These are phyloP conservation scores for Scolopax rusticola DNA, from an alignment of 2,797 vertebrate species.

Conservation along the genomic window DNA sequence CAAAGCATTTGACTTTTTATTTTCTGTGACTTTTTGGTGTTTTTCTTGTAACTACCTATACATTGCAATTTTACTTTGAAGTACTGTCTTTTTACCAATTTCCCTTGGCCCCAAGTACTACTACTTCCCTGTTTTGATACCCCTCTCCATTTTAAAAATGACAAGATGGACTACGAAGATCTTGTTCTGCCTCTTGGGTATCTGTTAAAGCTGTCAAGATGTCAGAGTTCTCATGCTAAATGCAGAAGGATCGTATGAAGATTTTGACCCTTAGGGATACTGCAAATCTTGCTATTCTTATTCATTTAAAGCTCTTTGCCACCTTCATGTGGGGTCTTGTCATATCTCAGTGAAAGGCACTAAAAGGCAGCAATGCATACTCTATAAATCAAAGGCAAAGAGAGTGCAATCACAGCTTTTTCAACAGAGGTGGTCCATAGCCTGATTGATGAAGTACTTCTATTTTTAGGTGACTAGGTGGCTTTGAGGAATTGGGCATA, in stretches of 20 bases:
- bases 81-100: background rate
- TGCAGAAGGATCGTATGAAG: constrained; percentile 57
- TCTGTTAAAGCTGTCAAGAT: constrained; percentile 74
- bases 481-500: background rate
- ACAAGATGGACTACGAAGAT: constrained; percentile 46
- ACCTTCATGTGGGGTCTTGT: background rate
- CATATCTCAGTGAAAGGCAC: background rate
- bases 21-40: background rate
- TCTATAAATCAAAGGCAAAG: constrained; percentile 32
- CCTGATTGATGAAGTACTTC: constrained; percentile 41
- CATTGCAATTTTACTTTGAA: constrained; percentile 29
- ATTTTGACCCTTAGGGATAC: constrained; percentile 37
- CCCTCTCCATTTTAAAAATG: constrained; percentile 67
- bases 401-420: constrained; percentile 18
- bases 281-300: background rate
- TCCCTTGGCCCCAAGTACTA: background rate
- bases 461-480: constrained; percentile 24
- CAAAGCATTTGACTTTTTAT: background rate
- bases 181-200: constrained; percentile 66
- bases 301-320: constrained; percentile 40
- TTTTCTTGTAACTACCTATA: constrained; percentile 5
- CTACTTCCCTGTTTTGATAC: constrained; percentile 60
- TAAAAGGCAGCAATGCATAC: background rate
- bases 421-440: background rate
- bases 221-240: constrained; percentile 60